Evolutionary conservation across 2,113 vertebrate species (phyloP), one percentile per base, ranked within the genome.

Genomic region (Coptodon rendalli): DNA sequence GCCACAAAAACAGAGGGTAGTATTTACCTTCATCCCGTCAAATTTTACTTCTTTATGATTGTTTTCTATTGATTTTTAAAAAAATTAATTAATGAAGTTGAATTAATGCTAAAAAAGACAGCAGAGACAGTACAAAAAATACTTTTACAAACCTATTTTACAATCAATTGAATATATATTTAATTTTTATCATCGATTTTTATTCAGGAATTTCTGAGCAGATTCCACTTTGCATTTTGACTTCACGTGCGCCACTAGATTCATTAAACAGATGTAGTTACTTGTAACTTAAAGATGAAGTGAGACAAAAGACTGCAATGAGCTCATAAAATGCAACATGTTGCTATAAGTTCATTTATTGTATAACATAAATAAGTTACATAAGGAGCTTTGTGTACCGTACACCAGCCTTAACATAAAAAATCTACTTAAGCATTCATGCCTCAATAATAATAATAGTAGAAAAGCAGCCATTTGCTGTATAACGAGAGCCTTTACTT

Each of bases 141-240:
- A 2, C 5, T 2, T 73, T 45, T 45, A 76, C 14, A 76, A 48
- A 76, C 43, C 9, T 31, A 29, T 76, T 76, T 50, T 36, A 76
- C 43, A 50, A 29, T 78, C 10, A 50, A 1, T 12, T n/a, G 4
- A 50, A 50, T 29, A 78, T 19, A 19, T 78, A 78, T 10, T n/a
- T 0, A 3, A 19, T 50, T 50, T 76, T 31, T 48, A 19, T 2
- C 2, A 50, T 29, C 0, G 3, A 40, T 76, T 1, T 29, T 76
- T 76, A 48, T 50, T 19, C 2, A 76, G 24, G 71, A 31, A 7
- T 76, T 78, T 19, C 0, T 29, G 0, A 78, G 24, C 9, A 2
- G 24, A 45, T 6, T 7, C 68, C 40, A 27, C 38, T 73, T 9
- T 29, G 11, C 6, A 59, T 61, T 73, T 73, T 45, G 22, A 17